phyloP scores from a whole-genome alignment of 1,140 invertebrate genomes.

The Pogonomyrmex barbatus region DNA sequence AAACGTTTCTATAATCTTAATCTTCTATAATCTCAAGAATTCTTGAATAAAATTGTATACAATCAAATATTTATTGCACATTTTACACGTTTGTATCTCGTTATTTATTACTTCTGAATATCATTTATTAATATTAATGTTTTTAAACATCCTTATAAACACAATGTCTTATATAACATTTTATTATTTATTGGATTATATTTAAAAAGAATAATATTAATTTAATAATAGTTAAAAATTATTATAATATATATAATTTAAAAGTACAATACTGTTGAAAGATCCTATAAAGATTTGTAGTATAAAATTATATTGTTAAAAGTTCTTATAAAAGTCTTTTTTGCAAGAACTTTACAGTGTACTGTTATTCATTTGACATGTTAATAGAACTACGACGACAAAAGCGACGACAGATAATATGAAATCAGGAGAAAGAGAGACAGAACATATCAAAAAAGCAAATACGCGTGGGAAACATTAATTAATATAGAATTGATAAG shows the following conservation, averaged over 20 bases:
- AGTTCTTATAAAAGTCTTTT: not conserved
- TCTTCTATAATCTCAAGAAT: conserved; percentile 26
- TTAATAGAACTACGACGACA: conserved; percentile 3
- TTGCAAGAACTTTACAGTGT: not conserved
- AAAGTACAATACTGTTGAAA: not conserved
- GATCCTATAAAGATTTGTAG: not conserved
- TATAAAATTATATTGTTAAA: conserved; percentile 13
- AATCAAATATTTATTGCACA: conserved; percentile 17
- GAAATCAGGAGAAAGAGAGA: conserved; percentile 26
- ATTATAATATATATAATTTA: not conserved
- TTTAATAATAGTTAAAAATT: not conserved
- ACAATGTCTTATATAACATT: not conserved
- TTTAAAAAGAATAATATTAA: not conserved
- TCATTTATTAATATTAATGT: conserved; percentile 11
- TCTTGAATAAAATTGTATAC: conserved; percentile 31
- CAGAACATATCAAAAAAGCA: conserved; percentile 37
- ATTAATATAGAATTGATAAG: conserved; percentile 15
- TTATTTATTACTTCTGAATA: conserved; percentile 19
- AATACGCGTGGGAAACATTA: not conserved
- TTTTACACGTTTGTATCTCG: conserved; percentile 2
- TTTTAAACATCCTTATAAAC: not conserved
- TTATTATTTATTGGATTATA: not conserved
- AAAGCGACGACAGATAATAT: not conserved
- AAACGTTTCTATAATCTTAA: conserved; percentile 17
- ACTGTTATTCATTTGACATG: conserved; percentile 28